Evolutionary conservation across 2,888 invertebrate genomes (phyloP).

Genomic region (Sphaerophoria taeniata): DNA sequence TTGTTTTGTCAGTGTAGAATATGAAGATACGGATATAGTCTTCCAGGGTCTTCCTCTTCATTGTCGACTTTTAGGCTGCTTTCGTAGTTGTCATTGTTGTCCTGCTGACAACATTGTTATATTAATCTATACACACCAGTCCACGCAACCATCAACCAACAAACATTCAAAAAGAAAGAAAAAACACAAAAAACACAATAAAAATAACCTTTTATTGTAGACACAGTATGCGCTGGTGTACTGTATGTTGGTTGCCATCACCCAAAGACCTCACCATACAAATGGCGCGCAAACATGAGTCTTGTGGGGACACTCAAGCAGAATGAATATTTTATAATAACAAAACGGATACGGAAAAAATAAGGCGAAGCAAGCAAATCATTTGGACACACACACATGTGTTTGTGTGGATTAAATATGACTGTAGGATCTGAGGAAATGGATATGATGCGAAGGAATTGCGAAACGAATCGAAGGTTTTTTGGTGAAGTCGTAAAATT

Average conservation of each 20-base stretch:
- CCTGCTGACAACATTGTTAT: slow-evolving; percentile 46
- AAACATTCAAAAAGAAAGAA: neutral
- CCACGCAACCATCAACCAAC: slow-evolving; percentile 43
- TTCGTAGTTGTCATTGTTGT: slow-evolving; percentile 22
- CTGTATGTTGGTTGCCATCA: neutral
- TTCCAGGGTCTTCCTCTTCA: neutral
- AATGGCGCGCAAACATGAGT: slow-evolving; percentile 3
- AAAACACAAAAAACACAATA: neutral
- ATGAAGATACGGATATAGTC: no score
- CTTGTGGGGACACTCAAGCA: slow-evolving; percentile 34
- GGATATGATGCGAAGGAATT: slow-evolving; percentile 37
- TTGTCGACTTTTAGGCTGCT: slow-evolving; percentile 10
- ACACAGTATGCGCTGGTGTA: neutral
- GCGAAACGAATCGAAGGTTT: slow-evolving; percentile 56
- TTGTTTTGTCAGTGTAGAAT: slow-evolving; percentile 10
- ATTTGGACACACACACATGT: slow-evolving; percentile 13
- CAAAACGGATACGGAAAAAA: slow-evolving; percentile 44
- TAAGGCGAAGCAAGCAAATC: slow-evolving; percentile 25
- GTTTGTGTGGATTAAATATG: neutral
- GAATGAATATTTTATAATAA: slow-evolving; percentile 52
- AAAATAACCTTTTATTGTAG: slow-evolving; percentile 34
- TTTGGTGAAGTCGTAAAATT: slow-evolving; percentile 65
- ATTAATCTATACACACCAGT: slow-evolving; percentile 45
- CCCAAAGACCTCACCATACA: neutral
- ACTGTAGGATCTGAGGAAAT: neutral